Conservation (phyloP, 2,113 vertebrate genomes). For the Thermophis baileyi region DNA sequence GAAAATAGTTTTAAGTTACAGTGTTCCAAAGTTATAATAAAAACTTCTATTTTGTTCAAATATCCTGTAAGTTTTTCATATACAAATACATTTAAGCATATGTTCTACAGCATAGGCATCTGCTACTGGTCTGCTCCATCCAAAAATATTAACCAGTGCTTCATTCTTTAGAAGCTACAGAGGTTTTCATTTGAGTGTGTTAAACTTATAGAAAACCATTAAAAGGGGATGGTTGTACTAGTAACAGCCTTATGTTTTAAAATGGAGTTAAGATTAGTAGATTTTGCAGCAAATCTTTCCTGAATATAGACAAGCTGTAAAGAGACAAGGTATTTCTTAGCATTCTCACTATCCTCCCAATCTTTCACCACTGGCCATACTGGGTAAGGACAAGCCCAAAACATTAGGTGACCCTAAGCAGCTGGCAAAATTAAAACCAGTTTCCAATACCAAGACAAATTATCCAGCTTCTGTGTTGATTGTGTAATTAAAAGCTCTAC, state of each 20-base stretch:
- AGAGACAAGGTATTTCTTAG: not conserved
- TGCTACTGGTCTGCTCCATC: not conserved
- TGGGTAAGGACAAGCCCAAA: not conserved
- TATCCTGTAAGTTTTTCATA: not conserved
- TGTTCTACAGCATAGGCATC: not conserved
- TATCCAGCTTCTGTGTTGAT: not conserved
- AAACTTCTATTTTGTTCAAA: not conserved
- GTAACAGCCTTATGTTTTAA: not conserved
- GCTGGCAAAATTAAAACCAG: not conserved
- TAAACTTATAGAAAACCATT: not conserved
- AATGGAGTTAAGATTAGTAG: not conserved
- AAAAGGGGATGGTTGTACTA: not conserved
- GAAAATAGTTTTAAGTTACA: not conserved
- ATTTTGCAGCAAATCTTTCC: not conserved
- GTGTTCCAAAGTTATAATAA: not conserved
- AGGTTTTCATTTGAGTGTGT: not conserved
- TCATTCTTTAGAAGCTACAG: not conserved
- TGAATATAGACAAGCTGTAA: not conserved
- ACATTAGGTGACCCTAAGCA: not conserved
- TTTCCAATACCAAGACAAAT: accelerated
- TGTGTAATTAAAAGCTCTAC: not conserved
- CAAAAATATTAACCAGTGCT: not conserved
- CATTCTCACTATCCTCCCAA: not conserved
- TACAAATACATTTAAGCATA: not conserved
- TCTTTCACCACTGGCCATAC: not conserved